phyloP scores from a whole-genome alignment of 2,888 invertebrate genomes.

The Agonopterix subpropinquella region DNA sequence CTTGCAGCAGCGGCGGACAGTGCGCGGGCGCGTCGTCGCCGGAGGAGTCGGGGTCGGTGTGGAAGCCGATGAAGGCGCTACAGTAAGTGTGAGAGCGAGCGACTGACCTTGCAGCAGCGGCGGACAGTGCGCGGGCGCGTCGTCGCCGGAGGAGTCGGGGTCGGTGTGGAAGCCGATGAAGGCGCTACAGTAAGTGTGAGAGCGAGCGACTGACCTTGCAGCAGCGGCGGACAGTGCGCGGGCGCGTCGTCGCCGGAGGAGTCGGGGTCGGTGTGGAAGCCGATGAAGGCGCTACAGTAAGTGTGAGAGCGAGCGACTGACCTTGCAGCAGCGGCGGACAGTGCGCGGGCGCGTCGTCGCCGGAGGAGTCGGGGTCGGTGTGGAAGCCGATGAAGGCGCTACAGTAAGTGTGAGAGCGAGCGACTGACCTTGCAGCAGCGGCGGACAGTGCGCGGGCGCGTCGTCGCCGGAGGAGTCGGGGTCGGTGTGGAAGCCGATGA shows the following conservation, averaged over 20 bases:
- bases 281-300: constrained; percentile 82
- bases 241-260: constrained; percentile 75
- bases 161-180: constrained; percentile 90
- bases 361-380: constrained; percentile 80
- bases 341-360: constrained; percentile 59
- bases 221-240: constrained; percentile 61
- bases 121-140: constrained; percentile 52
- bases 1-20: constrained; percentile 62
- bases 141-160: constrained; percentile 78
- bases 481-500: constrained; percentile 88
- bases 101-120: constrained; percentile 58
- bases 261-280: constrained; percentile 83
- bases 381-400: constrained; percentile 91
- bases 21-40: constrained; percentile 63
- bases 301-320: constrained; percentile 9
- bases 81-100: background rate
- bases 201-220: constrained; percentile 37
- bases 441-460: constrained; percentile 51
- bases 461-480: constrained; percentile 79
- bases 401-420: background rate
- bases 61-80: constrained; percentile 89
- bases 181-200: constrained; percentile 57
- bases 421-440: constrained; percentile 56
- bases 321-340: constrained; percentile 64
- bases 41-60: constrained; percentile 81